Percentiles rank a stretch among this genome's conserved stretches.
Evolutionary conservation across 2,888 invertebrate species (phyloP).

Genomic region (Drosophila merina): DNA sequence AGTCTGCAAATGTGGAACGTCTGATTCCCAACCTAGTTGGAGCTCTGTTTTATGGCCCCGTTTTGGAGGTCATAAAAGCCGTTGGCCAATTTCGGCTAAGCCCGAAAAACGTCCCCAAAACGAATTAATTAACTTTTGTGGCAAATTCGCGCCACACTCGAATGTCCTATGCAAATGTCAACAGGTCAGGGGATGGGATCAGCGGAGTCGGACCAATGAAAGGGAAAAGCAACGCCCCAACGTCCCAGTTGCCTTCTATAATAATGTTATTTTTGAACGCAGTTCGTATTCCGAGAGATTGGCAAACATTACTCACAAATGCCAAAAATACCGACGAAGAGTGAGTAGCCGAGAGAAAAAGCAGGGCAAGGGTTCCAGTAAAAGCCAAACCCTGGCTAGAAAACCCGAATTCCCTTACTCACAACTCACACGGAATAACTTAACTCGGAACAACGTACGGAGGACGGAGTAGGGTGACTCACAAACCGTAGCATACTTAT

Average conservation of each 20-base stretch:
- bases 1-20: constrained; percentile 52
- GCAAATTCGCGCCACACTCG: constrained; percentile 35
- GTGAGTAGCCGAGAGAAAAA: constrained; percentile 8
- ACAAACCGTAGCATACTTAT: constrained; percentile 69
- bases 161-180: constrained; percentile 69
- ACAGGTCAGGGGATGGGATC: constrained; percentile 56
- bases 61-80: constrained; percentile 44
- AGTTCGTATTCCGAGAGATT: constrained; percentile 49
- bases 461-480: constrained; percentile 62
- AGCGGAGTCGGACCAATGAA: constrained; percentile 10
- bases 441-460: constrained; percentile 39
- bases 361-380: too few species aligned
- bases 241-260: constrained; percentile 15
- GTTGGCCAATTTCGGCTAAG: constrained; percentile 26
- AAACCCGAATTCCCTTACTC: constrained; percentile 33
- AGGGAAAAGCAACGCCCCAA: constrained; percentile 29
- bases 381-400: background rate
- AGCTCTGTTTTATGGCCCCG: constrained; percentile 29
- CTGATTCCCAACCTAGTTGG: constrained; percentile 6
- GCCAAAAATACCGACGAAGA: constrained; percentile 57
- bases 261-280: constrained; percentile 63
- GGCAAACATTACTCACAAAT: constrained; percentile 68
- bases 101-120: constrained; percentile 9
- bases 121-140: constrained; percentile 68
- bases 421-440: constrained; percentile 44